A percentile compares a stretch with the other conserved stretches of the same genome.
phyloP scores from a whole-genome alignment of 1,140 invertebrate genomes.

The Drosophila truncata region DNA sequence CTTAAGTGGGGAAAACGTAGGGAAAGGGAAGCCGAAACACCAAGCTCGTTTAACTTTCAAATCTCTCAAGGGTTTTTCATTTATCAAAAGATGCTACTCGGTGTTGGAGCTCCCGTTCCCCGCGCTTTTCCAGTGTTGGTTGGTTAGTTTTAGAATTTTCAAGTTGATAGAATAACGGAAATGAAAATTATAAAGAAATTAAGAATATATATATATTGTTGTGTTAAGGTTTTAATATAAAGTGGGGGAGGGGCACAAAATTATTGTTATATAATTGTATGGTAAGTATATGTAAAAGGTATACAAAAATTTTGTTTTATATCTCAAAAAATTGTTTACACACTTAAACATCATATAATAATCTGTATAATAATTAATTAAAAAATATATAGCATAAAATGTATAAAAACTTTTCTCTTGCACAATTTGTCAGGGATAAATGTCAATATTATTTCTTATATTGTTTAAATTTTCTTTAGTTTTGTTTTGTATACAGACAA shows the following conservation, averaged over 20 bases:
- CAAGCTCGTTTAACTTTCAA: conserved; percentile 2
- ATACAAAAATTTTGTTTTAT: conserved; percentile 67
- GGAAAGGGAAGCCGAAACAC: conserved; percentile 12
- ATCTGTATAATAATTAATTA: conserved; percentile 64
- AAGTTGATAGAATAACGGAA: conserved; percentile 52
- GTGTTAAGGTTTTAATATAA: conserved; percentile 70
- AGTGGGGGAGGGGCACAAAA: conserved; percentile 61
- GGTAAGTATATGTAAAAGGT: conserved; percentile 53
- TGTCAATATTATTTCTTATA: conserved; percentile 54
- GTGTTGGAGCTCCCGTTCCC: conserved; percentile 10
- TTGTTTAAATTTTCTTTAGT: conserved; percentile 38
- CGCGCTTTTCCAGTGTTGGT: conserved; percentile 19
- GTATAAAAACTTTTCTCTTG: conserved; percentile 52
- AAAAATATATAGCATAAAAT: conserved; percentile 72
- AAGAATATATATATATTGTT: conserved; percentile 62
- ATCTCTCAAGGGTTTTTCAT: background rate
- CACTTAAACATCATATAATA: conserved; percentile 62
- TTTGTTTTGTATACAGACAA: conserved; percentile 59
- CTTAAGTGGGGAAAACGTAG: conserved; percentile 42
- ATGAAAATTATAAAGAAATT: conserved; percentile 69
- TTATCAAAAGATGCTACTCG: background rate
- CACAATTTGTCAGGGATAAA: conserved; percentile 57
- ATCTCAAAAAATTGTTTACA: conserved; percentile 62
- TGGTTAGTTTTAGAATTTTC: conserved; percentile 52
- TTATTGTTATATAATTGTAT: conserved; percentile 63